phyloP scores from a whole-genome alignment of 2,113 vertebrate genomes.

The Stegastes partitus region DNA sequence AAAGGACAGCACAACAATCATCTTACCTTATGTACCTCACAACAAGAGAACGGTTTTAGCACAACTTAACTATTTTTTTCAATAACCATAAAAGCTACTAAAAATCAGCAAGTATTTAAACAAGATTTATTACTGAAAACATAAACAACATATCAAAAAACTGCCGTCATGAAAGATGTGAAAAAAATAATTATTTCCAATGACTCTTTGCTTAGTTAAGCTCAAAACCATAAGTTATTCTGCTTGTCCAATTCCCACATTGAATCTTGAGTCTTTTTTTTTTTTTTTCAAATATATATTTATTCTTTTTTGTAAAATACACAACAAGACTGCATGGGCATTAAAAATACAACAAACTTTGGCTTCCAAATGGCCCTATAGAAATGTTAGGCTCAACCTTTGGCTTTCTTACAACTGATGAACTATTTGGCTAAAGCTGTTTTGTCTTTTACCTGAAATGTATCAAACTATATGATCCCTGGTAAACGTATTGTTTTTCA shows the following conservation, averaged over 20 bases:
- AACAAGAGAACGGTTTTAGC: too few species aligned
- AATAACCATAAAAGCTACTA: conserved; percentile 2
- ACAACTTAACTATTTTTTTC: too few species aligned
- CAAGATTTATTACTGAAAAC: conserved; percentile 74
- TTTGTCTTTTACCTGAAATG: conserved; percentile 33
- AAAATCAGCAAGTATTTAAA: conserved; percentile 62
- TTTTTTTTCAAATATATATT: conserved; percentile 22
- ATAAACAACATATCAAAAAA: conserved; percentile 47
- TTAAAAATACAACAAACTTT: conserved; percentile 44
- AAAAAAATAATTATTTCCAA: too few species aligned
- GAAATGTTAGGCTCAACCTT: conserved; percentile 27
- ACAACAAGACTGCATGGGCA: conserved; percentile 4
- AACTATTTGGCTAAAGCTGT: conserved; percentile 25
- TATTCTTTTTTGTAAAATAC: conserved; percentile 27
- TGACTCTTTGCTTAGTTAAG: neutral
- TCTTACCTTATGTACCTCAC: too few species aligned
- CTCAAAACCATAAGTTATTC: conserved; percentile 34
- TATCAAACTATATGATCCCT: conserved; percentile 35
- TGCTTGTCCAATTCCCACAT: conserved; percentile 28
- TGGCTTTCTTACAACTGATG: conserved; percentile 17
- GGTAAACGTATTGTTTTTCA: conserved; percentile 53
- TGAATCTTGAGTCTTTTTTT: conserved; percentile 24
- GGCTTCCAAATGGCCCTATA: conserved; percentile 10
- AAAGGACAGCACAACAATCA: too few species aligned
- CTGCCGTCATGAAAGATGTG: conserved; percentile 20